Conservation (phyloP, 1,140 invertebrate species). For the Phymastichus coffea region DNA sequence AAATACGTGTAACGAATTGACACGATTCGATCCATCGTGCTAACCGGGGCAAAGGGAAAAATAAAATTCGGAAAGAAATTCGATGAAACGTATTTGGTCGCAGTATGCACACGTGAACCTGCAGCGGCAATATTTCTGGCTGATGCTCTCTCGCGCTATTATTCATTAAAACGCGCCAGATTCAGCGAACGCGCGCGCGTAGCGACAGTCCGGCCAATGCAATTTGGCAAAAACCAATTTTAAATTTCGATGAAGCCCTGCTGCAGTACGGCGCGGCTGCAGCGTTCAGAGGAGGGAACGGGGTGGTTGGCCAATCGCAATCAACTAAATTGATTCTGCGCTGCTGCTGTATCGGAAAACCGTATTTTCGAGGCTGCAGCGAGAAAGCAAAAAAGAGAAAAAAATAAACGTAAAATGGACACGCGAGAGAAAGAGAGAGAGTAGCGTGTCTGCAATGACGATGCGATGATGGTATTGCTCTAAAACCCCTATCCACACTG, state of each 20-base stretch:
- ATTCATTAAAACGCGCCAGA: too few species aligned
- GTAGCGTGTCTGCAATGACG: not conserved
- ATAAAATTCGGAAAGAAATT: not conserved
- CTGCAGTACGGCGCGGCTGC: slow-evolving; percentile 34
- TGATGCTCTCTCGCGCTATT: not conserved
- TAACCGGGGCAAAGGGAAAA: too few species aligned
- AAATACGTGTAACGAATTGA: too few species aligned
- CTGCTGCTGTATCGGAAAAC: slow-evolving; percentile 24
- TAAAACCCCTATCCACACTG: not conserved
- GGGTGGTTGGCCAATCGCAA: slow-evolving; percentile 30
- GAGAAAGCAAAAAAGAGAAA: slow-evolving; percentile 2
- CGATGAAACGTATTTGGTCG: not conserved
- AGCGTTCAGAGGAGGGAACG: slow-evolving; percentile 35
- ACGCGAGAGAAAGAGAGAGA: not conserved
- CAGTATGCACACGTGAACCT: not conserved
- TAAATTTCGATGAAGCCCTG: slow-evolving; percentile 31
- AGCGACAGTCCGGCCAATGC: slow-evolving; percentile 24
- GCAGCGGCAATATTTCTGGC: slow-evolving; percentile 1
- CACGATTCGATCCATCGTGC: too few species aligned
- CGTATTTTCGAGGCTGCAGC: slow-evolving; percentile 13
- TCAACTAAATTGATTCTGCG: not conserved
- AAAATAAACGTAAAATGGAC: not conserved
- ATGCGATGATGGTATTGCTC: slow-evolving; percentile 9
- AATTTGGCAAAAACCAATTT: slow-evolving; percentile 33
- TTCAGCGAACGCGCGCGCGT: too few species aligned